Evolutionary conservation across 2,113 vertebrate genomes (phyloP).

Genomic region (Gulo gulo): DNA sequence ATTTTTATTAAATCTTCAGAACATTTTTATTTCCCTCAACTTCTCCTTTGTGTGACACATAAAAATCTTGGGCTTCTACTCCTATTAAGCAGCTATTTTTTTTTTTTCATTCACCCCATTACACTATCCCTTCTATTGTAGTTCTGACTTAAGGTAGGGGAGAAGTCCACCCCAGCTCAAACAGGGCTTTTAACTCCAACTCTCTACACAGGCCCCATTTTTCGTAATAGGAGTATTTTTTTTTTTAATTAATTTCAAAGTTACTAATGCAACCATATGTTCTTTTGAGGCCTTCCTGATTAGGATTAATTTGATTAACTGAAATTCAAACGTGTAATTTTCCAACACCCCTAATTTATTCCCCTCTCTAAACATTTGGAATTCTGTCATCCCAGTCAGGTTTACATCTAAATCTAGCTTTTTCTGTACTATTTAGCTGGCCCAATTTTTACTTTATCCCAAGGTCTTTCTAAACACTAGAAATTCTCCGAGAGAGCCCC

Average conservation of each 20-base stretch:
- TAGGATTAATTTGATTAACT: neutral
- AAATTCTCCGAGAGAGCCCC: neutral
- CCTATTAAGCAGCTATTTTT: neutral
- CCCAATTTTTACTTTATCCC: neutral
- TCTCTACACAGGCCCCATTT: neutral
- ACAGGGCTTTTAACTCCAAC: neutral
- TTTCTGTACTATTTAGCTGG: neutral
- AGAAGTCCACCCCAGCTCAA: neutral
- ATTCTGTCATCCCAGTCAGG: neutral
- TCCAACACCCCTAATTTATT: neutral
- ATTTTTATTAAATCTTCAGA: neutral
- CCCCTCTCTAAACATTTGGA: neutral
- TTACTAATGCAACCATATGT: neutral
- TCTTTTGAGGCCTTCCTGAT: neutral
- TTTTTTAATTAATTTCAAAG: neutral
- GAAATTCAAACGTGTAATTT: neutral
- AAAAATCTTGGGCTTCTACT: neutral
- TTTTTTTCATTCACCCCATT: neutral
- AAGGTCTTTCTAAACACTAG: neutral
- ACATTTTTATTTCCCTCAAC: neutral
- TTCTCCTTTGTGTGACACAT: neutral
- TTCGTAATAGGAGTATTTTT: neutral
- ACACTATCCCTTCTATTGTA: neutral
- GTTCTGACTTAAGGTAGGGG: neutral
- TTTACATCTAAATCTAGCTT: neutral